phyloP scores from a whole-genome alignment of 2,888 invertebrate species.

The Philaethria dido region DNA sequence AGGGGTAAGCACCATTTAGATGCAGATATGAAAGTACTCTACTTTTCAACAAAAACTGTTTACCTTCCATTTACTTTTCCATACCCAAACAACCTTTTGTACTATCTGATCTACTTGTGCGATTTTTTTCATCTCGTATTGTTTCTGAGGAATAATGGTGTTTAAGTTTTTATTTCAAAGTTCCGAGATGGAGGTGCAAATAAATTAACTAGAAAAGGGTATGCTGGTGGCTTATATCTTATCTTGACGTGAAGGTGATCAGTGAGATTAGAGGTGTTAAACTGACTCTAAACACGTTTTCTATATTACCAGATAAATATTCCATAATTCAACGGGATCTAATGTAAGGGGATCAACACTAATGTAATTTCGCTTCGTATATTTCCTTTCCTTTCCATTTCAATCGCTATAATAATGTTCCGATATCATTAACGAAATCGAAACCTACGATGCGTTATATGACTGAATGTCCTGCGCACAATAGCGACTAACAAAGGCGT shows the following conservation, averaged over 20 bases:
- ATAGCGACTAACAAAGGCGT: conserved; percentile 70
- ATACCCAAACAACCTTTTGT: conserved; percentile 69
- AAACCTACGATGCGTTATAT: conserved; percentile 80
- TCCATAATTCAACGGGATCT: conserved; percentile 18
- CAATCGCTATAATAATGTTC: conserved; percentile 70
- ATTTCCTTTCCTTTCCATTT: conserved; percentile 77
- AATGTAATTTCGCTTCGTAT: conserved; percentile 42
- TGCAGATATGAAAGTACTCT: conserved; percentile 32
- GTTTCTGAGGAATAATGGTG: conserved; percentile 67
- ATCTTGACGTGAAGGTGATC: conserved; percentile 62
- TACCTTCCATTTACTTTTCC: conserved; percentile 73
- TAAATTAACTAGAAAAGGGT: conserved; percentile 69
- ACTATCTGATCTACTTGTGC: conserved; percentile 76
- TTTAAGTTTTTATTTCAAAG: conserved; percentile 75
- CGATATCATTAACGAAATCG: conserved; percentile 83
- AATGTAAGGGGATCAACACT: conserved; percentile 18
- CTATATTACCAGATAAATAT: conserved; percentile 55
- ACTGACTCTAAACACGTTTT: conserved; percentile 55
- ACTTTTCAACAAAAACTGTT: conserved; percentile 64
- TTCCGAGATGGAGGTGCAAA: conserved; percentile 67
- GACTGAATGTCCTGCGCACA: conserved; percentile 76
- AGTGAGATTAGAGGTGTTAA: conserved; percentile 69
- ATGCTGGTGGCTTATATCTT: conserved; percentile 58
- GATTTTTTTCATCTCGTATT: conserved; percentile 70
- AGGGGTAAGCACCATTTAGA: conserved; percentile 19